Evolutionary conservation across 2,113 vertebrate species (phyloP).

Genomic region (Pica pica): DNA sequence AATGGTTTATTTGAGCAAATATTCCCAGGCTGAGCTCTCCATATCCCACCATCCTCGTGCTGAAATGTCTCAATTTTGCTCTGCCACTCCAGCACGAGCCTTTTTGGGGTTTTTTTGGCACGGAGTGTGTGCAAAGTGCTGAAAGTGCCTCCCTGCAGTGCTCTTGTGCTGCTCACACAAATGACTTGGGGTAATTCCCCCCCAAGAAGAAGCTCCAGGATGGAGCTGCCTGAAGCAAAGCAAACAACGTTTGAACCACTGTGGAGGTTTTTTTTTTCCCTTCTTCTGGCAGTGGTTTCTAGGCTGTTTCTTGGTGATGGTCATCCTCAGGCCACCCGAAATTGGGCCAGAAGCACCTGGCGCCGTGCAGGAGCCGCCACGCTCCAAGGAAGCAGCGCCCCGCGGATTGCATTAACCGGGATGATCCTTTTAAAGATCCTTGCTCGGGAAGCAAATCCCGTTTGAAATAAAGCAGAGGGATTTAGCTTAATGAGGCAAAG

Average conservation of each 20-base stretch:
- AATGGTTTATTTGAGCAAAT: conserved; percentile 15
- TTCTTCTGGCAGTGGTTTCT: background rate
- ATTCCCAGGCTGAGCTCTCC: background rate
- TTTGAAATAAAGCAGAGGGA: conserved; percentile 30
- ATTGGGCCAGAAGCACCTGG: background rate
- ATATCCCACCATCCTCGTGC: background rate
- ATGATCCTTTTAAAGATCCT: conserved; percentile 23
- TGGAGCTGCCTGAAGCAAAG: background rate
- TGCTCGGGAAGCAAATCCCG: conserved; percentile 24
- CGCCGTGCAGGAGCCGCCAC: background rate
- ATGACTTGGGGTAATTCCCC: background rate
- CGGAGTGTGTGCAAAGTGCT: background rate
- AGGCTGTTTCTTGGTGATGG: background rate
- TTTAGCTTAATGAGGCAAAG: conserved; percentile 5
- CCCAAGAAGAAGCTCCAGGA: background rate
- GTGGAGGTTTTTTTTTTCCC: background rate
- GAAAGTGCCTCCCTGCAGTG: background rate
- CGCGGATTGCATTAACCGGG: background rate
- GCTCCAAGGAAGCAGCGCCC: background rate
- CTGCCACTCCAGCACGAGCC: background rate
- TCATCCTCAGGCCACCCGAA: background rate
- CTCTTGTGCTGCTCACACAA: background rate
- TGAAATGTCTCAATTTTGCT: background rate
- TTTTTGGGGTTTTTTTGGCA: background rate
- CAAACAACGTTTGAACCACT: background rate